phyloP scores from a whole-genome alignment of 2,113 vertebrate species.

The Corythoichthys haematopterus region DNA sequence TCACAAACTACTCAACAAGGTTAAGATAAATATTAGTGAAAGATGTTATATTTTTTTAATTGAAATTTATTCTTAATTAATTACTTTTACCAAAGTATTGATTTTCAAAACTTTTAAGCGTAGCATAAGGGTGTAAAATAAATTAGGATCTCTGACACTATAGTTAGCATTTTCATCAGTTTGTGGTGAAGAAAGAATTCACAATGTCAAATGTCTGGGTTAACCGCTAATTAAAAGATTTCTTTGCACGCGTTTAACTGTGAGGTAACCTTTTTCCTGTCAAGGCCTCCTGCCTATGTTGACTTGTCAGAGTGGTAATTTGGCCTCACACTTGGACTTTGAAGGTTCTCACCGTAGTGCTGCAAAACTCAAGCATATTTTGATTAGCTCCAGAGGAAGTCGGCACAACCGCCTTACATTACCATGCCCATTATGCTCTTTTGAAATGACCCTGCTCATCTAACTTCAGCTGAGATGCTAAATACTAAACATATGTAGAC shows the following conservation, averaged over 20 bases:
- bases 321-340: slow-evolving; percentile 28
- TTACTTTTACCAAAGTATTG: neutral
- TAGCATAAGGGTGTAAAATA: neutral
- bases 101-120: neutral
- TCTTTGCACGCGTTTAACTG: slow-evolving; percentile 9
- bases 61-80: neutral
- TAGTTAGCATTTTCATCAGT: slow-evolving; percentile 2
- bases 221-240: slow-evolving; percentile 11
- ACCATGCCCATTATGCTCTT: slow-evolving; percentile 47
- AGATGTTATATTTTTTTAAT: neutral
- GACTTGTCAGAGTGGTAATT: slow-evolving; percentile 25
- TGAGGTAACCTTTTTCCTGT: slow-evolving; percentile 7
- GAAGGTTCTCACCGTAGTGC: slow-evolving; percentile 5
- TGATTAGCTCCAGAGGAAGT: slow-evolving; percentile 60
- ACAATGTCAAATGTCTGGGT: neutral
- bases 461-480: slow-evolving; percentile 48
- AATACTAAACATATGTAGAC: slow-evolving; percentile 42
- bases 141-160: slow-evolving; percentile 3
- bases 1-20: neutral
- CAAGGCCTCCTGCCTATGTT: slow-evolving; percentile 26
- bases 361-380: slow-evolving; percentile 33
- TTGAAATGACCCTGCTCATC: slow-evolving; percentile 56
- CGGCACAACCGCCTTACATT: slow-evolving; percentile 57
- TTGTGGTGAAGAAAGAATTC: slow-evolving; percentile 4
- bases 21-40: neutral